phyloP scores from a whole-genome alignment of 1,140 invertebrate species.

The Saxidomus purpurata region DNA sequence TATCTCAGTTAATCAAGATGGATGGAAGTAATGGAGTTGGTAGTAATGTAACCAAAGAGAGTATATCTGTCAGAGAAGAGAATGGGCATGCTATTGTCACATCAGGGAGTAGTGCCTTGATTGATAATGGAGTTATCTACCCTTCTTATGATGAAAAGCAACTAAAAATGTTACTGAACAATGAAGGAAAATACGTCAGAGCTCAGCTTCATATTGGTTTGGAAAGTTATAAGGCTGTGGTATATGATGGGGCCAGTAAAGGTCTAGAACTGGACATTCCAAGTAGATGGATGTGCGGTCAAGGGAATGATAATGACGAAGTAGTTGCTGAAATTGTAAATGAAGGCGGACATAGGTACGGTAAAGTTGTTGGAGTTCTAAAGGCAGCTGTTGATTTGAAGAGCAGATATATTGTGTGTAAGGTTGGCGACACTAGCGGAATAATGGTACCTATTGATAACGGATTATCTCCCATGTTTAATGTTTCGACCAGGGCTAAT shows the following conservation, averaged over 20 bases:
- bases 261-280: slow-evolving; percentile 73
- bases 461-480: slow-evolving; percentile 78
- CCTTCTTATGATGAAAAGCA: slow-evolving; percentile 60
- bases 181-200: slow-evolving; percentile 40
- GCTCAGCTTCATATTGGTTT: not conserved
- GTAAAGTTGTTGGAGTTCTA: slow-evolving; percentile 81
- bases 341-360: slow-evolving; percentile 57
- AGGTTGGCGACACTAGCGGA: slow-evolving; percentile 74
- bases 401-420: slow-evolving; percentile 81
- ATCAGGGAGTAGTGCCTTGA: slow-evolving; percentile 9
- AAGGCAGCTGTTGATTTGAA: slow-evolving; percentile 74
- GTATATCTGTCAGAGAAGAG: slow-evolving; percentile 55
- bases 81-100: slow-evolving; percentile 68
- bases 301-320: slow-evolving; percentile 79
- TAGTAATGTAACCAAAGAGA: not conserved
- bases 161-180: slow-evolving; percentile 55
- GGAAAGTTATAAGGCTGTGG: slow-evolving; percentile 63
- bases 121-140: slow-evolving; percentile 61
- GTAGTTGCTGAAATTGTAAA: slow-evolving; percentile 80
- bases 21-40: not conserved
- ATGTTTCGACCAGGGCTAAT: slow-evolving; percentile 67
- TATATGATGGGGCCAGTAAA: slow-evolving; percentile 40
- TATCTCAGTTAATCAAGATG: slow-evolving; percentile 8
- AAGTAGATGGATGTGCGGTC: slow-evolving; percentile 76
- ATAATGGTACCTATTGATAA: slow-evolving; percentile 82